A percentile compares a stretch with the other conserved stretches of the same genome.
These are phyloP conservation scores for Camelus bactrianus DNA, from an alignment of 2,113 vertebrate species.

Conservation along the genomic window DNA sequence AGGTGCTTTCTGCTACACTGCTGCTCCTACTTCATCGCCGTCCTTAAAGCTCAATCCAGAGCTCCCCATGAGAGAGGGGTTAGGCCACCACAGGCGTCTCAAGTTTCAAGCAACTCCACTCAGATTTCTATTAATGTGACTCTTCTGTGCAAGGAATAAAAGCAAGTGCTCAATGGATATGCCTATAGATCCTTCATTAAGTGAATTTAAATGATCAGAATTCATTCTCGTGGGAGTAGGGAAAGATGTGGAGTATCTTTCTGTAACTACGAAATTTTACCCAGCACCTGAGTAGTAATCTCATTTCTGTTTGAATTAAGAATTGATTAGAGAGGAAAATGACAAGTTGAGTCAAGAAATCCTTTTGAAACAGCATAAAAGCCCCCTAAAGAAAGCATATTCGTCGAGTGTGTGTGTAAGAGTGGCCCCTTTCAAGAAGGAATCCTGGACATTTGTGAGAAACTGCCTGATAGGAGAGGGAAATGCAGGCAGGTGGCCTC, in stretches of 20 bases:
- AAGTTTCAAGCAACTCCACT: neutral
- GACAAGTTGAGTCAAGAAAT: neutral
- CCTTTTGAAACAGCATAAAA: constrained; percentile 26
- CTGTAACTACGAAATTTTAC: neutral
- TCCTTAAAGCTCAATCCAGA: neutral
- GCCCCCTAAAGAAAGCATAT: neutral
- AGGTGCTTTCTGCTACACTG: neutral
- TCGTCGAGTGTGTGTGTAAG: neutral
- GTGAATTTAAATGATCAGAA: neutral
- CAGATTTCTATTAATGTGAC: neutral
- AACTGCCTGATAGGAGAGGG: neutral
- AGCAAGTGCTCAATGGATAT: neutral
- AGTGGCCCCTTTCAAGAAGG: neutral
- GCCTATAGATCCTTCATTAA: neutral
- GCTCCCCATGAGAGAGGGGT: neutral
- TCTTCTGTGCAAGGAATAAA: neutral
- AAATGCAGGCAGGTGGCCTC: constrained; percentile 17
- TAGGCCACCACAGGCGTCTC: neutral
- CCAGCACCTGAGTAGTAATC: neutral
- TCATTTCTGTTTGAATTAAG: constrained; percentile 58
- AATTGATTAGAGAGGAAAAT: constrained; percentile 25
- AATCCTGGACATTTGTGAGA: neutral
- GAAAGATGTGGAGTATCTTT: neutral
- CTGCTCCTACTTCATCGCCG: neutral
- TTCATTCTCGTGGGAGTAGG: neutral